These are phyloP conservation scores for Troides aeacus DNA, from an alignment of 2,888 invertebrate species.

Conservation along the genomic window DNA sequence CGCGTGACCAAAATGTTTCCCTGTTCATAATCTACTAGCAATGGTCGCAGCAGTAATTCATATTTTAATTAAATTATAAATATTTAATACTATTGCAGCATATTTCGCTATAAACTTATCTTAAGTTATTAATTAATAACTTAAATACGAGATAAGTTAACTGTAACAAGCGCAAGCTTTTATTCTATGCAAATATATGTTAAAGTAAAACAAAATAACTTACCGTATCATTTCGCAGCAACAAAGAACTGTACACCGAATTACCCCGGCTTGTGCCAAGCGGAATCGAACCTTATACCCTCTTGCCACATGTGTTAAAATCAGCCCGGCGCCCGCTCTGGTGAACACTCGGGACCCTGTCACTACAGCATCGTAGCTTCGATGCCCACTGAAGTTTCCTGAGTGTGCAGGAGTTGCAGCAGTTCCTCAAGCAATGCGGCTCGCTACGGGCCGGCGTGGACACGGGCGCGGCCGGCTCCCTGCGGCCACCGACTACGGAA, in stretches of 20 bases:
- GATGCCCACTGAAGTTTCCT: background rate
- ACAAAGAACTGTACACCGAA: conserved; percentile 55
- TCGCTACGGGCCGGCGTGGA: conserved; percentile 34
- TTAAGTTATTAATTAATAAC: too few species aligned
- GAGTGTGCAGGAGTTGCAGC: background rate
- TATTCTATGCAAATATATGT: background rate
- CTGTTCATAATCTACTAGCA: conserved; percentile 6
- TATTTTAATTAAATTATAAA: conserved; percentile 7
- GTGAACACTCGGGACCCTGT: conserved; percentile 41
- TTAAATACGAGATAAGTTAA: too few species aligned
- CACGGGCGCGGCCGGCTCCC: conserved; percentile 62
- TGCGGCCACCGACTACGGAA: conserved; percentile 58
- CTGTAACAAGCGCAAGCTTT: too few species aligned
- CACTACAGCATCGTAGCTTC: conserved; percentile 25
- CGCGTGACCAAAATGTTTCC: conserved; percentile 23
- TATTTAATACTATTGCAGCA: background rate
- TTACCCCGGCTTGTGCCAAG: conserved; percentile 77
- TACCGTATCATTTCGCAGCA: conserved; percentile 71
- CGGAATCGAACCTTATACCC: conserved; percentile 70
- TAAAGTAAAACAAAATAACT: conserved; percentile 43
- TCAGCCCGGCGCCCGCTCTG: conserved; percentile 46
- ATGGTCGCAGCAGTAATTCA: background rate
- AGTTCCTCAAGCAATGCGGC: conserved; percentile 41
- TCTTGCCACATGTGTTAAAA: conserved; percentile 74
- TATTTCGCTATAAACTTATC: too few species aligned